Evolutionary conservation across 2,113 vertebrate genomes (phyloP).

Genomic region (Macheiramphus alcinus): DNA sequence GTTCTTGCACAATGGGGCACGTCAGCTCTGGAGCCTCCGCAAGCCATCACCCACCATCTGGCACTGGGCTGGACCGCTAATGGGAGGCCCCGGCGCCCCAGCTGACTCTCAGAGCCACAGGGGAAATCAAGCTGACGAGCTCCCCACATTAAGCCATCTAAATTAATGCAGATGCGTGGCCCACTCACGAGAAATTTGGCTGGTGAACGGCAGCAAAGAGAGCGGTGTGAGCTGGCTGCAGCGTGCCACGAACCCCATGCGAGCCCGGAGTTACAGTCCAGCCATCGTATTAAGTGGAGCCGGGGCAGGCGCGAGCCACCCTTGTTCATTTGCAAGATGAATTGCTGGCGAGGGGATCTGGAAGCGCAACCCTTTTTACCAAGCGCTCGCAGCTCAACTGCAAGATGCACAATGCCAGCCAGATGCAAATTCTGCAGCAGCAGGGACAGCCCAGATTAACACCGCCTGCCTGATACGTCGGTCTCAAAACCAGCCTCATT

Average conservation of each 20-base stretch:
- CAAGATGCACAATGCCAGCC: not conserved
- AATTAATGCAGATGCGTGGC: constrained; percentile 36
- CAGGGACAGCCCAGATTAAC: not conserved
- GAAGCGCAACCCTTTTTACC: not conserved
- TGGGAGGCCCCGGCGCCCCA: constrained; percentile 63
- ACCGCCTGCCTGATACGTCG: accelerated
- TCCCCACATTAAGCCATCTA: not conserved
- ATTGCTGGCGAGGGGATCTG: not conserved
- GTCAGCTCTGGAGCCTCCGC: constrained; percentile 46
- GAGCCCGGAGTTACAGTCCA: not conserved
- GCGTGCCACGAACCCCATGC: accelerated
- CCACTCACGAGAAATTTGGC: not conserved
- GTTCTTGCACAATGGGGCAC: constrained; percentile 22
- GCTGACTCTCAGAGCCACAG: constrained; percentile 67
- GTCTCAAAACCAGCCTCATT: not conserved
- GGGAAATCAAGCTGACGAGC: constrained; percentile 67
- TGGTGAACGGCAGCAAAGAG: not conserved
- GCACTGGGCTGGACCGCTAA: constrained; percentile 52
- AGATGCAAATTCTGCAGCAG: not conserved
- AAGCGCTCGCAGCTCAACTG: not conserved
- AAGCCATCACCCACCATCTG: constrained; percentile 72
- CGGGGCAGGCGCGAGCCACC: accelerated
- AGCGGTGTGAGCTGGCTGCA: not conserved
- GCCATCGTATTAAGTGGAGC: accelerated
- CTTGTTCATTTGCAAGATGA: not conserved